Base-by-base conservation (phyloP, 2,888 invertebrate species). In the Megaustenia siamemsis region DNA sequence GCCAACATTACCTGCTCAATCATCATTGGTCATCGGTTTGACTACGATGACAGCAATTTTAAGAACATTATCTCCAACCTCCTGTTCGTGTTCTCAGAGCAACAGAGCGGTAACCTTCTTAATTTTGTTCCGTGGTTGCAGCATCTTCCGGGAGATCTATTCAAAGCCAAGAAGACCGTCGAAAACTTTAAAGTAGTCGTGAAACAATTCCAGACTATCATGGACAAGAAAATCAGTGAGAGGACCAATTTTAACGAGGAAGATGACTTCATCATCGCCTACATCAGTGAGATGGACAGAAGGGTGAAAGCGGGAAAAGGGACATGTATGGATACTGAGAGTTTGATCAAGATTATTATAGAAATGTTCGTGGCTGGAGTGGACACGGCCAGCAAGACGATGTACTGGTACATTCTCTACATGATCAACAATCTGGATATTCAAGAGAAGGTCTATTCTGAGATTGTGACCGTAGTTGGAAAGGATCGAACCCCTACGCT, bases 371-470 rank as follows among this genome's bases (percentile, higher is more conserved):
- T 32, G 15, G 76, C 53, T 32, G 76, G 76, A 10, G 86, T 88
- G 92, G 97, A 97, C 90, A 97, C 97, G 1, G 96, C 96, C 0
- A 96, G 96, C 24, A 96, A 97, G 32, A 97, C 96, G 1, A 96
- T 97, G 87, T 97, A 97, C 92, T 98, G 97, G 95, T 96, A 96
- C 86, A 95, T 97, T 8, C 96, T 96, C 88, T 95, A 97, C 90
- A 95, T 97, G 92, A 97, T 97, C 12, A 95, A 96, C 73, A 96
- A 97, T 91, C 96, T 96, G 66, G 95, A 97, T 24, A 96, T 86
- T 32, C 86, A 85, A 49, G 77, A 81, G 18, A 82, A 73, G 32
- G 56, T 80, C 21, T 56, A 66, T 24, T 18, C 60, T 43, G 87
- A 87, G 45, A 85, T 87, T 6, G 76, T 83, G 8, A 86, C 87